Evolutionary conservation across 2,888 invertebrate species (phyloP).

Genomic region (Thymelicus acteon): DNA sequence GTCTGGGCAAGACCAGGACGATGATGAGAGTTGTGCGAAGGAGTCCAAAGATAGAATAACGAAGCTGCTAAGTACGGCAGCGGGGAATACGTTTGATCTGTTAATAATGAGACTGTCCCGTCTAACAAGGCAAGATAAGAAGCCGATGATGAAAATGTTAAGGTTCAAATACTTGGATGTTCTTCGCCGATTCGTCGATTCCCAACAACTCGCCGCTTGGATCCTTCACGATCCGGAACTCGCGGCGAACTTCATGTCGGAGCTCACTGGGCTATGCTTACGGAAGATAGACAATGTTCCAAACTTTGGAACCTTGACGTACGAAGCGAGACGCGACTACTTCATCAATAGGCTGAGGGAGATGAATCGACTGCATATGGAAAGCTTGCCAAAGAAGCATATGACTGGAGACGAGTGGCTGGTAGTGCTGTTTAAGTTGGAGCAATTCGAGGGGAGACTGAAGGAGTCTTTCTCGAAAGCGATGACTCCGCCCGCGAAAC

Average conservation of each 20-base stretch:
- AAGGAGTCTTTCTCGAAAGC: conserved; percentile 64
- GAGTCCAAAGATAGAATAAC: conserved; percentile 68
- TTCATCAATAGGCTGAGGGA: conserved; percentile 65
- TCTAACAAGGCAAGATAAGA: conserved; percentile 64
- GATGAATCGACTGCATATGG: conserved; percentile 70
- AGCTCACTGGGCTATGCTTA: conserved; percentile 64
- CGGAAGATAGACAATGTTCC: conserved; percentile 57
- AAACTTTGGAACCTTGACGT: conserved; percentile 56
- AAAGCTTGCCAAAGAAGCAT: conserved; percentile 66
- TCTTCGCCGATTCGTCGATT: conserved; percentile 66
- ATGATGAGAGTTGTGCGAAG: conserved; percentile 55
- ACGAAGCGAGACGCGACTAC: conserved; percentile 65
- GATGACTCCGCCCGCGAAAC: conserved; percentile 29
- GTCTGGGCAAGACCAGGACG: conserved; percentile 46
- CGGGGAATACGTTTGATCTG: conserved; percentile 68
- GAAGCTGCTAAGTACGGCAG: conserved; percentile 61
- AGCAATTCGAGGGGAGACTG: conserved; percentile 65
- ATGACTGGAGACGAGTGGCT: conserved; percentile 75
- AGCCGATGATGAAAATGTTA: conserved; percentile 62
- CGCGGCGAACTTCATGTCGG: conserved; percentile 68
- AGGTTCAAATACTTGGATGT: conserved; percentile 75
- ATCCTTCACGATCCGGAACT: conserved; percentile 66
- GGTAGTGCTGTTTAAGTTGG: conserved; percentile 68
- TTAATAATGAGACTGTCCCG: conserved; percentile 70
- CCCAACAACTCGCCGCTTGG: conserved; percentile 66